Base-by-base conservation (phyloP, 2,888 invertebrate species). In the Morpho deidamia region DNA sequence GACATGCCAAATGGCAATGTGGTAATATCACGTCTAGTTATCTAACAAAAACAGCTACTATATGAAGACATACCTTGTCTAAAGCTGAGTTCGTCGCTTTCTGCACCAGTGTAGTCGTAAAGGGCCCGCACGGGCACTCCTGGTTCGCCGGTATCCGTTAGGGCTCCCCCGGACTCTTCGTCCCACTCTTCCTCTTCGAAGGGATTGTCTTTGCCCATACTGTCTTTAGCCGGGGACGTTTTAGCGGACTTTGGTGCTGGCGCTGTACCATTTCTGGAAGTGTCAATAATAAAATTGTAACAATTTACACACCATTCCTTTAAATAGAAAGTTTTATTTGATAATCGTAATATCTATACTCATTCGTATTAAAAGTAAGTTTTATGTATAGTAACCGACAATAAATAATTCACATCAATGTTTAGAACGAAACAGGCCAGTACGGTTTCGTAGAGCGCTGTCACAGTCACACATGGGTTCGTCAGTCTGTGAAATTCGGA, bases 21-120 rank as follows among this genome's bases (percentile, higher is more conserved):
- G 23, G 23, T 23, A 23, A 23, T 23, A 5, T 2, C 23, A 23
- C 23, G 23, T 23, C 23, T 23, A 23, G 2, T 23, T 23, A 23
- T 23, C 23, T 23, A 23, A 23, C 1, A 23, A 23, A 1, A 23
- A 23, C 5, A 23, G 2, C 23, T 23, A 5, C 23, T 23, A 23
- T 5, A 23, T 23, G 2, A 23, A 23, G 4, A 9, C 47, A 7
- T 14, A 97, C 99, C 99, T 92, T 96, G 96, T 86, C 97, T 94
- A 86, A 99, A 99, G 84, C 95, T 96, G 51, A 99, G 93, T 85
- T 99, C 99, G 84, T 99, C 99, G 69, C 95, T 96, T 92, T 99
- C 99, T 1, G 98, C 97, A 62, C 98, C 98, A 64, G 96, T 96
- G 76, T 99, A 99, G 87, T 99, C 98, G 82, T 99, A 99, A 37